Evolutionary conservation across 2,888 invertebrate species (phyloP).

Genomic region (Eurois occulta): DNA sequence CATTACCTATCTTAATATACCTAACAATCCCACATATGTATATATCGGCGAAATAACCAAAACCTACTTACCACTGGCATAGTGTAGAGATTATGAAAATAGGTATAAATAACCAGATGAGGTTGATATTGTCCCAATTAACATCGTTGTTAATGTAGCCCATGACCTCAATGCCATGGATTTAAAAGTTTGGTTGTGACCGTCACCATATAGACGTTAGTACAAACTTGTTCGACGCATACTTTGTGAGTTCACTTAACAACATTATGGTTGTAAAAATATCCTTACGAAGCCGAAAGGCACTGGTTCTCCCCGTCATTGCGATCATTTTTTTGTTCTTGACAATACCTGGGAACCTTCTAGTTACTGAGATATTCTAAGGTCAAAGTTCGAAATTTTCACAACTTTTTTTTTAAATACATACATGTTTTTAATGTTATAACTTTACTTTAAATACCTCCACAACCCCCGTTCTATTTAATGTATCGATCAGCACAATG

Average conservation of each 20-base stretch:
- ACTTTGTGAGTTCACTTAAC: neutral
- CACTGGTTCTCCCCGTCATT: too few relatives aligned
- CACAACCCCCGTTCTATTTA: too few relatives aligned
- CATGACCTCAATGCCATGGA: conserved; percentile 34
- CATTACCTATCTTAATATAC: neutral
- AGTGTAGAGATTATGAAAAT: neutral
- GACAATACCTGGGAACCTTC: too few relatives aligned
- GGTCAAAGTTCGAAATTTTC: too few relatives aligned
- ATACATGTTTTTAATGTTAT: too few relatives aligned
- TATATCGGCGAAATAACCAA: neutral
- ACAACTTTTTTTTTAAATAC: too few relatives aligned
- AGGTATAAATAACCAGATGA: neutral
- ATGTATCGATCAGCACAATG: too few relatives aligned
- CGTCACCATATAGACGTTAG: neutral
- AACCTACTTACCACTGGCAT: neutral
- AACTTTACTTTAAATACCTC: too few relatives aligned
- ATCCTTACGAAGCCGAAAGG: too few relatives aligned
- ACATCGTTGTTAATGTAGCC: conserved; percentile 11
- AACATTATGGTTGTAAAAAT: too few relatives aligned
- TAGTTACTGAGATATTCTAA: too few relatives aligned
- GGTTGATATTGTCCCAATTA: conserved; percentile 7
- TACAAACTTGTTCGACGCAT: neutral
- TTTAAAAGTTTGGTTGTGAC: neutral
- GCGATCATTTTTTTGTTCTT: too few relatives aligned
- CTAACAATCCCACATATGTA: neutral